A percentile compares a stretch with the other conserved stretches of the same genome.
Evolutionary conservation across 2,888 invertebrate species (phyloP).

Genomic region (Coecobrya sp.): DNA sequence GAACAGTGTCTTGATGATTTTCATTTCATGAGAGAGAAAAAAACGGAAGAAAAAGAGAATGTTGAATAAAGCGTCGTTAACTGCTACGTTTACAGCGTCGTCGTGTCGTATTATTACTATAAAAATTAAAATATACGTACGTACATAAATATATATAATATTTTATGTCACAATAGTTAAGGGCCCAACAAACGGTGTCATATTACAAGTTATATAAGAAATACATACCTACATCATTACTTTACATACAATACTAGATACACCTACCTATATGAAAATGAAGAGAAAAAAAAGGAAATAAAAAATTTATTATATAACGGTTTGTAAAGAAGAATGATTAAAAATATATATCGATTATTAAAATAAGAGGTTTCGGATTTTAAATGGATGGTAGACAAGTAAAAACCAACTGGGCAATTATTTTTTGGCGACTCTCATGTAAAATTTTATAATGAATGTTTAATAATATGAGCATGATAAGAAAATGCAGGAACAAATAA

Average conservation of each 20-base stretch:
- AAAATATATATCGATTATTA: slow-evolving; percentile 35
- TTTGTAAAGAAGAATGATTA: slow-evolving; percentile 65
- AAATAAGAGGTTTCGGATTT: slow-evolving; percentile 1
- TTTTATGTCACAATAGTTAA: slow-evolving; percentile 80
- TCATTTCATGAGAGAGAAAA: slow-evolving; percentile 33
- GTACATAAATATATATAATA: slow-evolving; percentile 37
- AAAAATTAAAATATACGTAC: background rate
- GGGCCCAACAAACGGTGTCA: slow-evolving; percentile 67
- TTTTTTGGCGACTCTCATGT: background rate
- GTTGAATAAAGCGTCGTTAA: background rate
- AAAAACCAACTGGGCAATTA: too few species aligned
- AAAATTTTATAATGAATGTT: too few species aligned
- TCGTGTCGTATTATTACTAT: slow-evolving; percentile 53
- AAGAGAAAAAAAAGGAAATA: slow-evolving; percentile 55
- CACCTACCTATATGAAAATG: background rate
- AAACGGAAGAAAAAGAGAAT: background rate
- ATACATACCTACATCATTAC: slow-evolving; percentile 39
- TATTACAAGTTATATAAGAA: background rate
- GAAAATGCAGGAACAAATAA: too few species aligned
- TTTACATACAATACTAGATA: slow-evolving; percentile 27
- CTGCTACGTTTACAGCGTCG: slow-evolving; percentile 29
- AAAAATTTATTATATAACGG: slow-evolving; percentile 65
- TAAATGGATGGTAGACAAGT: too few species aligned
- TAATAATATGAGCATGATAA: too few species aligned
- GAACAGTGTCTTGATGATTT: slow-evolving; percentile 71